Percentiles rank a stretch among this genome's conserved stretches.
These are phyloP conservation scores for Mastomys coucha DNA, from an alignment of 2,113 vertebrate genomes.

Conservation along the genomic window DNA sequence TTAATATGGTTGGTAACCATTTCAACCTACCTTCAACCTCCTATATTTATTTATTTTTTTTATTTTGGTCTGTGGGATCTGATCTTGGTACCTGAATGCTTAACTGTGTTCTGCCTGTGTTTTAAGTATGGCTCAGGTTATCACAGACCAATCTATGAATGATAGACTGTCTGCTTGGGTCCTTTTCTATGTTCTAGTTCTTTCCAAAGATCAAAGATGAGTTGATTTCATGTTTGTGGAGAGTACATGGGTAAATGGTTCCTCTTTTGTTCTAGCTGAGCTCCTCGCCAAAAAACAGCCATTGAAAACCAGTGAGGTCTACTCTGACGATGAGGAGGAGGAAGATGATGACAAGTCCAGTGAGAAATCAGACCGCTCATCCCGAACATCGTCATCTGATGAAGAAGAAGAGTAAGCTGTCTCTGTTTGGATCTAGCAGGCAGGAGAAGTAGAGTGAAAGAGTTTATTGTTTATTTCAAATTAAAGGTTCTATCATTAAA, in stretches of 20 bases:
- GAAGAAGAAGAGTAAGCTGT: conserved; percentile 96
- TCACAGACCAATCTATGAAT: background rate
- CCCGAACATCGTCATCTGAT: conserved; percentile 95
- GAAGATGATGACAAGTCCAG: conserved; percentile 99
- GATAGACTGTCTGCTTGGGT: background rate
- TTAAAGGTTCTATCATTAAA: background rate
- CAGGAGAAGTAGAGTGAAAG: background rate
- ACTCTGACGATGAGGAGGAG: conserved; percentile 98
- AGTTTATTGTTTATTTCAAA: background rate
- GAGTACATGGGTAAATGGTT: conserved; percentile 25
- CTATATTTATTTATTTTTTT: background rate
- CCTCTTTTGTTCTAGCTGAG: conserved; percentile 90
- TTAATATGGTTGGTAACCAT: background rate
- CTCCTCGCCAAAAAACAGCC: conserved; percentile 97
- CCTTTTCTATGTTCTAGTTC: conserved; percentile 17
- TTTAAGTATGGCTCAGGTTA: background rate
- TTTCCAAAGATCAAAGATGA: conserved; percentile 39
- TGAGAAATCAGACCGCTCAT: conserved; percentile 96
- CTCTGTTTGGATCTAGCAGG: conserved; percentile 1
- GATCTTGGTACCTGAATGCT: background rate
- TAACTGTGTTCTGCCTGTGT: background rate
- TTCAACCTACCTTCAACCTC: background rate
- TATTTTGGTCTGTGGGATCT: background rate
- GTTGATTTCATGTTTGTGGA: conserved; percentile 8
- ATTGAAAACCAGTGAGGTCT: conserved; percentile 98